Evolutionary conservation across 1,140 invertebrate species (phyloP), one percentile per base, ranked within the genome.

Genomic region (Colletes gigas): DNA sequence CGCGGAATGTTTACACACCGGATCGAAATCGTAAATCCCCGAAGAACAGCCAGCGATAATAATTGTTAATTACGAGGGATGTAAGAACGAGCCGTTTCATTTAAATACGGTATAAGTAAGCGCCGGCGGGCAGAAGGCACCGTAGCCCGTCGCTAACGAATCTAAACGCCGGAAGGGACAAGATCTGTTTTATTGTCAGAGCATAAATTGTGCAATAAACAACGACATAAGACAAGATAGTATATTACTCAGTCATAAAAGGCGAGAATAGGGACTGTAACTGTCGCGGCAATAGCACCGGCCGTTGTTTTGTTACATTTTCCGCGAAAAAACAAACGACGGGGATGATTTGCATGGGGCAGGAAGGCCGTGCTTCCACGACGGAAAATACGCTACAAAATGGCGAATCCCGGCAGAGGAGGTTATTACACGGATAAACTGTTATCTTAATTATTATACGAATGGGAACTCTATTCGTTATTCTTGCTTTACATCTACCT

Each of bases 131-230:
- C 9, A 19, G 30, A 50, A 5, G 57, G 75, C 10, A 30, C 39
- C 54, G n/a, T n/a, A 10, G 21, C 21, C 60, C 70, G 62, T 80
- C 62, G 67, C 78, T 80, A 80, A 80, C 71, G 71, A 80, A 80
- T 80, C 78, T 52, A 67, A 80, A 80, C 78, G 78, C 78, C 63
- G 78, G 78, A 80, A 73, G 78, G 71, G 78, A 59, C 63, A 17
- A 67, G 78, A 75, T 74, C 63, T 74, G 60, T 80, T 80, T 80
- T 80, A 78, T 78, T 78, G 62, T 78, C 68, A 10, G 39, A 12
- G 78, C 41, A 52, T 80, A 67, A 74, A 80, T 80, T 52, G 39
- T 73, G 71, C 62, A 75, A 80, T 80, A 80, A 80, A 74, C 78
- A 80, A 80, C 70, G 62, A 75, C 52, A 67, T 12, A 52, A 67